phyloP scores from a whole-genome alignment of 1,140 invertebrate genomes.

The Brevipalpus yothersi region DNA sequence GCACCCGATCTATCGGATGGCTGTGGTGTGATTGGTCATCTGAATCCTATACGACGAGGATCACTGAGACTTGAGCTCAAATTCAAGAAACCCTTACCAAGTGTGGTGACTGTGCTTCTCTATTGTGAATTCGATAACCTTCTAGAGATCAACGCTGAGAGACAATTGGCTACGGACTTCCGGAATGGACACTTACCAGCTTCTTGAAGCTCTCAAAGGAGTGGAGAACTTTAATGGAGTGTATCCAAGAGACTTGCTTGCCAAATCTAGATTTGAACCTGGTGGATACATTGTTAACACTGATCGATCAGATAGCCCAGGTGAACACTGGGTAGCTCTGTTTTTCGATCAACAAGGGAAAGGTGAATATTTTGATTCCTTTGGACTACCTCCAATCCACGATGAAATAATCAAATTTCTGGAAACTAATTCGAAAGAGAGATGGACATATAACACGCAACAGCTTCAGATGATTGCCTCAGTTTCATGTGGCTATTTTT shows the following conservation, averaged over 20 bases:
- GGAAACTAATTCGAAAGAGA: no score
- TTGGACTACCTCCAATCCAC: background rate
- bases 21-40: background rate
- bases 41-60: background rate
- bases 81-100: background rate
- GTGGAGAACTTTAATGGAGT: background rate
- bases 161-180: constrained; percentile 6
- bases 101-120: background rate
- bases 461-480: no score
- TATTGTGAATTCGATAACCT: constrained; percentile 9
- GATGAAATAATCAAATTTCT: background rate
- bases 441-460: no score
- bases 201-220: background rate
- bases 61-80: background rate
- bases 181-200: background rate
- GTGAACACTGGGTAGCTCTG: background rate
- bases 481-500: no score
- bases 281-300: background rate
- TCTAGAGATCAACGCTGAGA: constrained; percentile 5
- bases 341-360: background rate
- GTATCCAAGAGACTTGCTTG: background rate
- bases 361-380: background rate
- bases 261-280: background rate
- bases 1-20: constrained; percentile 3
- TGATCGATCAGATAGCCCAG: background rate